Evolutionary conservation across 2,797 vertebrate species (phyloP).

Genomic region (Momotus momota): DNA sequence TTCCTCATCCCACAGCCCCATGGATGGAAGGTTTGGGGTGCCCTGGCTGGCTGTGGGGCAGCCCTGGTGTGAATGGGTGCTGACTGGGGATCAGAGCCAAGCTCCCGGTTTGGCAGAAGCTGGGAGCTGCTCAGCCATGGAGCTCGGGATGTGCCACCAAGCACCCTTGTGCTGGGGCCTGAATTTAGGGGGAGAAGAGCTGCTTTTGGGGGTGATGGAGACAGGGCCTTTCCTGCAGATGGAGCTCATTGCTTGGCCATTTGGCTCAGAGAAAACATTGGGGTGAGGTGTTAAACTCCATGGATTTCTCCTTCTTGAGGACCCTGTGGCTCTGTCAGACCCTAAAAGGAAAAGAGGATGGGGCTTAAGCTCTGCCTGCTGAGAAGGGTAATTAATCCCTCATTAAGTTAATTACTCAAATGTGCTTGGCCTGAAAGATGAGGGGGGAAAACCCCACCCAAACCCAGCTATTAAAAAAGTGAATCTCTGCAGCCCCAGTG

Average conservation of each 20-base stretch:
- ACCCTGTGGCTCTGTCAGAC: background rate
- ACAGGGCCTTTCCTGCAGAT: conserved; percentile 26
- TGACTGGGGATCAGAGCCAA: background rate
- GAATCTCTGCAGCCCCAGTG: rapidly evolving
- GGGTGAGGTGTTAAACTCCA: background rate
- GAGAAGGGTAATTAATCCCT: background rate
- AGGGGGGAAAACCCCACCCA: background rate
- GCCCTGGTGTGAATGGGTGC: background rate
- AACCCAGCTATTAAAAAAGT: background rate
- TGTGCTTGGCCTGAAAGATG: background rate
- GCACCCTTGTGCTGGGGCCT: background rate
- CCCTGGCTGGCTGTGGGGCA: rapidly evolving
- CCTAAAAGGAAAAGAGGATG: rapidly evolving
- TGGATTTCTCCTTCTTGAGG: background rate
- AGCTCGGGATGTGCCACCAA: background rate
- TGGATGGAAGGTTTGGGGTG: background rate
- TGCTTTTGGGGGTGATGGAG: background rate
- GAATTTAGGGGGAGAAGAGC: background rate
- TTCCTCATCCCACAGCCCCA: background rate
- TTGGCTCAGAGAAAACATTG: rapidly evolving
- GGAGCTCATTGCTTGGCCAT: background rate
- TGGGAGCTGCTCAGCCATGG: rapidly evolving
- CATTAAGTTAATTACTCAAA: background rate
- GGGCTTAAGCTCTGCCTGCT: background rate
- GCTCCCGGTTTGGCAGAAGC: background rate